Percentiles rank a stretch among this genome's conserved stretches.
phyloP scores from a whole-genome alignment of 2,797 vertebrate species.

The Hephaestus fuliginosus region DNA sequence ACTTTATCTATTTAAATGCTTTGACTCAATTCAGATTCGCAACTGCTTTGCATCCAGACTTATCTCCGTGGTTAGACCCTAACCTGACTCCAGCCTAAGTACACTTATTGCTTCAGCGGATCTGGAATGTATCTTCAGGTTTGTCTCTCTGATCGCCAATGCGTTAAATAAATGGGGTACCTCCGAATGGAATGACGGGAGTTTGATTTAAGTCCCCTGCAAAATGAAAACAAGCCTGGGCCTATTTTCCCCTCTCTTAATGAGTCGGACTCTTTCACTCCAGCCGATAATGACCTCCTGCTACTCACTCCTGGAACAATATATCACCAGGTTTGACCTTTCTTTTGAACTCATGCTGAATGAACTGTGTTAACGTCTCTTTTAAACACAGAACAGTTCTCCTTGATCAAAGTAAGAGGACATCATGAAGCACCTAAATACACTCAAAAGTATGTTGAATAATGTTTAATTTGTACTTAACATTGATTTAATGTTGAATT shows the following conservation, averaged over 20 bases:
- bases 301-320: slow-evolving; percentile 70
- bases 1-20: slow-evolving; percentile 70
- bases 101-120: slow-evolving; percentile 39
- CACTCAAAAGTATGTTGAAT: slow-evolving; percentile 75
- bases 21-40: slow-evolving; percentile 63
- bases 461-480: slow-evolving; percentile 84
- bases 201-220: slow-evolving; percentile 49
- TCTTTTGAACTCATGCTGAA: slow-evolving; percentile 81
- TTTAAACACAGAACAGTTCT: slow-evolving; percentile 64
- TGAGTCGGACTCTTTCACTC: slow-evolving; percentile 61
- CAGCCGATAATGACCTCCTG: slow-evolving; percentile 66
- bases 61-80: slow-evolving; percentile 53
- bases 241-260: slow-evolving; percentile 39
- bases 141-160: slow-evolving; percentile 54
- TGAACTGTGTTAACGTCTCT: slow-evolving; percentile 70
- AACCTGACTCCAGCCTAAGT: slow-evolving; percentile 58
- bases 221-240: slow-evolving; percentile 51
- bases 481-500: slow-evolving; percentile 85
- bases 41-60: slow-evolving; percentile 58
- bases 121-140: slow-evolving; percentile 56
- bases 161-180: slow-evolving; percentile 47
- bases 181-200: slow-evolving; percentile 40
- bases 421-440: slow-evolving; percentile 71
- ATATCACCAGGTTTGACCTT: slow-evolving; percentile 74
- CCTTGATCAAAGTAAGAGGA: slow-evolving; percentile 67